A percentile compares a stretch with the other conserved stretches of the same genome.
Conservation (phyloP, 2,888 invertebrate genomes). For the Amorpha juglandis region DNA sequence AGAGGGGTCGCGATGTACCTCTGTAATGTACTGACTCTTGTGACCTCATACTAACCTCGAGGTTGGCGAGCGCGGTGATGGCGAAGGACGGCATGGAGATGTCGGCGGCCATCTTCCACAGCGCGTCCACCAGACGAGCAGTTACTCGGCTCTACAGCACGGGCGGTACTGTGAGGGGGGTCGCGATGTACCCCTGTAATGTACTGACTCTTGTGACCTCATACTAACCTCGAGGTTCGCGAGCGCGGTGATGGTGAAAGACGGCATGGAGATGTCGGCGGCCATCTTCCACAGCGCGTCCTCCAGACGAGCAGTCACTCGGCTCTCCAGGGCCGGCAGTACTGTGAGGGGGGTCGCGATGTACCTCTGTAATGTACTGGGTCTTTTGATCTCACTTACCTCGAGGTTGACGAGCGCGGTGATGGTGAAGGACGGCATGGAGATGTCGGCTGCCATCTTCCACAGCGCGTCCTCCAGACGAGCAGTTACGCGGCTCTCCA, state of each 20-base stretch:
- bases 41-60: slow-evolving; percentile 60
- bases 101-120: no score
- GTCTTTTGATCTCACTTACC: slow-evolving; percentile 46
- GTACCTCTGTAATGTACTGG: no score
- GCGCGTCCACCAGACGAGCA: slow-evolving; percentile 69
- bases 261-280: no score
- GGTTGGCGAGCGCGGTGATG: no score
- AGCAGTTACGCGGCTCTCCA: slow-evolving; percentile 65
- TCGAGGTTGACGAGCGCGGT: slow-evolving; percentile 71
- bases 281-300: no score
- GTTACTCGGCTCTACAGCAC: slow-evolving; percentile 60
- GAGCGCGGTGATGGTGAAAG: no score
- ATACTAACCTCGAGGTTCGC: slow-evolving; percentile 68
- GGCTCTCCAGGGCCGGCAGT: slow-evolving; percentile 50
- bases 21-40: not conserved
- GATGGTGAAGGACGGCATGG: slow-evolving; percentile 75
- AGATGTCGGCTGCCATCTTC: slow-evolving; percentile 73
- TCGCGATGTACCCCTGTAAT: no score
- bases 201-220: not conserved
- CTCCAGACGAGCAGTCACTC: slow-evolving; percentile 67
- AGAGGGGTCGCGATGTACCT: no score
- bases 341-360: no score
- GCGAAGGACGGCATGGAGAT: no score
- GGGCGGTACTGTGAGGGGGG: no score
- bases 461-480: slow-evolving; percentile 72